phyloP scores from a whole-genome alignment of 2,797 vertebrate species.

The Sebastes hubbsi region DNA sequence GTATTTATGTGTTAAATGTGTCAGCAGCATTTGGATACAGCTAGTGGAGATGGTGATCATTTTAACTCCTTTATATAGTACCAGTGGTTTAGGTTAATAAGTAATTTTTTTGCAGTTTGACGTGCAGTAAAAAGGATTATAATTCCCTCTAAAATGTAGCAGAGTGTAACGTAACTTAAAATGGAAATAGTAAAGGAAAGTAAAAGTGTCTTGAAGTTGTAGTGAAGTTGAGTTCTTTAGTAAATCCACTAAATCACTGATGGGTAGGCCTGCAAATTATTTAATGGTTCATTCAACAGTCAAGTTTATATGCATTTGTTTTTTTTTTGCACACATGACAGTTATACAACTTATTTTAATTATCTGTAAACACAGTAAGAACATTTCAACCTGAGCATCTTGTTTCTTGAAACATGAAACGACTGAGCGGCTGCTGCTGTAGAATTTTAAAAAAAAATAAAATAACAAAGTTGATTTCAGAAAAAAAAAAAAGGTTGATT shows the following conservation, averaged over 20 bases:
- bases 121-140: not conserved
- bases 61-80: not conserved
- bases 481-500: not conserved
- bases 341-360: not conserved
- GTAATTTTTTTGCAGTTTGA: not conserved
- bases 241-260: not conserved
- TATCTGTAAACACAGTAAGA: not conserved
- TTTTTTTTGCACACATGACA: not conserved
- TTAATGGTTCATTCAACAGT: not conserved
- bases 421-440: not conserved
- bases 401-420: not conserved
- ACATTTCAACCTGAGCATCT: not conserved
- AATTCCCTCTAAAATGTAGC: too few species aligned
- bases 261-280: not conserved
- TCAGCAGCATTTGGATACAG: not conserved
- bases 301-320: not conserved
- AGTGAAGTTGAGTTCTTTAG: not conserved
- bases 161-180: not conserved
- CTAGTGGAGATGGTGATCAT: not conserved
- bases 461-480: not conserved
- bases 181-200: not conserved
- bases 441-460: not conserved
- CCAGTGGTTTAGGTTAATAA: not conserved
- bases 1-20: not conserved
- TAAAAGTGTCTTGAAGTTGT: rapidly evolving